Percentiles rank a stretch among this genome's conserved stretches.
Evolutionary conservation across 2,797 vertebrate genomes (phyloP).

Genomic region (Meda fulgida): DNA sequence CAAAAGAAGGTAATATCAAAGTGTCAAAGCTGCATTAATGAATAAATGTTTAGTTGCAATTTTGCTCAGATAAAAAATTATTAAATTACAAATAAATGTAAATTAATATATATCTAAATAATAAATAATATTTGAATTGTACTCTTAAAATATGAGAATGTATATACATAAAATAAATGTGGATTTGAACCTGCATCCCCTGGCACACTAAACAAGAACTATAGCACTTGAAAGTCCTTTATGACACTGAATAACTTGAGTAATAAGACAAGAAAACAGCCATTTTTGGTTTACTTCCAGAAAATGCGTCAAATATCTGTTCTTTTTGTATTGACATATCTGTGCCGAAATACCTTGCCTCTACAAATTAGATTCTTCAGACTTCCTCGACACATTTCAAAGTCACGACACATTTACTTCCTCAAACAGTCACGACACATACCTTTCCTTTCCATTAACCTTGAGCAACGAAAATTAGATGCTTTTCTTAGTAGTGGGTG

Average conservation of each 20-base stretch:
- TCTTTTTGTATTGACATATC: neutral
- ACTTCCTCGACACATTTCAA: neutral
- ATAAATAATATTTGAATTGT: neutral
- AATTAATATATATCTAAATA: neutral
- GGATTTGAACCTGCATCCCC: neutral
- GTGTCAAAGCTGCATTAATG: neutral
- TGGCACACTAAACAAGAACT: neutral
- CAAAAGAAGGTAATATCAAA: neutral
- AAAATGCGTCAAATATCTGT: neutral
- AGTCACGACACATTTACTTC: neutral
- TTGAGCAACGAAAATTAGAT: neutral
- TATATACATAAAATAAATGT: neutral
- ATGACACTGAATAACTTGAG: neutral
- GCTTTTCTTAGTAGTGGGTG: neutral
- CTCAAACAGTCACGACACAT: neutral
- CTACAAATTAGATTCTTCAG: constrained; percentile 9
- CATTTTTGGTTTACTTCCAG: neutral
- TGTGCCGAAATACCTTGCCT: neutral
- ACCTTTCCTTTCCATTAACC: constrained; percentile 4
- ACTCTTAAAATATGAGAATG: neutral
- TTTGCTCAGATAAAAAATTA: neutral
- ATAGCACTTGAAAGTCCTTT: neutral
- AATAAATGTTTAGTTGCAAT: neutral
- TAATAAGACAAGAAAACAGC: neutral
- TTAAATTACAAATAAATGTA: neutral